These are phyloP conservation scores for Scomber scombrus DNA, from an alignment of 2,113 vertebrate genomes.

Conservation along the genomic window DNA sequence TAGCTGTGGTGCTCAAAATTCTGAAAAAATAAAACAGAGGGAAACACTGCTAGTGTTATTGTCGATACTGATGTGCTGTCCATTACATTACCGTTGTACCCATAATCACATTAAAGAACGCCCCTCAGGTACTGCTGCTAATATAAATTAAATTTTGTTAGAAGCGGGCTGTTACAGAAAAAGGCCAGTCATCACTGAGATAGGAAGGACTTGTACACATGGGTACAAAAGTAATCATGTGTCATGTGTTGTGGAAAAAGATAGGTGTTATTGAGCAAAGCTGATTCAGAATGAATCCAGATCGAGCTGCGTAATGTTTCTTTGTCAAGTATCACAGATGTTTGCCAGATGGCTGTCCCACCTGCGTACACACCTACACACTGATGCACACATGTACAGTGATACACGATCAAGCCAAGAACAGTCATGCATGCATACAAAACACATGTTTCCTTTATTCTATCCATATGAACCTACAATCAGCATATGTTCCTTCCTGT, in stretches of 20 bases:
- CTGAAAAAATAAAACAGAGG: too few relatives aligned
- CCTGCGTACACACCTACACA: constrained; percentile 31
- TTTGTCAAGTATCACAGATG: constrained; percentile 30
- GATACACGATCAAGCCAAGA: too few relatives aligned
- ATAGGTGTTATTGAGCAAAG: constrained; percentile 51
- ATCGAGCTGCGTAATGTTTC: constrained; percentile 15
- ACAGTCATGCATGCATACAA: background rate
- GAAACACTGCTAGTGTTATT: constrained; percentile 1
- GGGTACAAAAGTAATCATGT: constrained; percentile 40
- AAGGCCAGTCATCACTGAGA: constrained; percentile 30
- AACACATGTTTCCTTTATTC: background rate
- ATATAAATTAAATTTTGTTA: constrained; percentile 48
- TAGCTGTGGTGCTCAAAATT: too few relatives aligned
- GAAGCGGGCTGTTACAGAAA: constrained; percentile 9
- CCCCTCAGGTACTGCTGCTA: constrained; percentile 38
- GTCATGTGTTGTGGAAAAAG: constrained; percentile 38
- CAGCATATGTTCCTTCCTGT: background rate
- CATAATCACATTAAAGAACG: constrained; percentile 47
- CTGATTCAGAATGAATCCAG: constrained; percentile 36
- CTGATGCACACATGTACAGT: constrained; percentile 3
- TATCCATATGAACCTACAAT: background rate
- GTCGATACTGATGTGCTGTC: constrained; percentile 33
- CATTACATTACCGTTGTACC: constrained; percentile 14
- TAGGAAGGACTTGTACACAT: background rate
- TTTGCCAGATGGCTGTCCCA: constrained; percentile 50